These are phyloP conservation scores for Diceros bicornis DNA, from an alignment of 2,797 vertebrate species.

Conservation along the genomic window DNA sequence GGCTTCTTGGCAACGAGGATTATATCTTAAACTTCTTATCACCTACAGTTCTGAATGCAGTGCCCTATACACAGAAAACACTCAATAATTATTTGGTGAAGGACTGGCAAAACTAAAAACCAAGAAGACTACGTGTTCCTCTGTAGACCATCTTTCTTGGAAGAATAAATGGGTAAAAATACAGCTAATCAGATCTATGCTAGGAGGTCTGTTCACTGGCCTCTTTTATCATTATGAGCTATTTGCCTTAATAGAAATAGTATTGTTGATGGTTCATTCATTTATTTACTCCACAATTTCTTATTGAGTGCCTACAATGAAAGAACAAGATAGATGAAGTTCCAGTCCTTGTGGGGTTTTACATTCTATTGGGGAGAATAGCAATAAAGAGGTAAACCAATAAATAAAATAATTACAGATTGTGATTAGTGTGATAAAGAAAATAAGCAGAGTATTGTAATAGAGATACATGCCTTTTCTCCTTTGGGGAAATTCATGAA, in stretches of 20 bases:
- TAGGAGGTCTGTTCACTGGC: not conserved
- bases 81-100: constrained; percentile 7
- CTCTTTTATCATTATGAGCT: constrained; percentile 46
- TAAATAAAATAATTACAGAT: constrained; percentile 39
- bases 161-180: constrained; percentile 52
- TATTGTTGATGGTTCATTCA: not conserved
- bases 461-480: not conserved
- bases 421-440: constrained; percentile 30
- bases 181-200: constrained; percentile 1
- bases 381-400: constrained; percentile 50
- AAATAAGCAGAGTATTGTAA: constrained; percentile 37
- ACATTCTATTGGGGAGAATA: not conserved
- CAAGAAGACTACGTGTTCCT: constrained; percentile 7
- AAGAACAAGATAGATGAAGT: not conserved
- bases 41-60: not conserved
- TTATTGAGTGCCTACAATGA: constrained; percentile 14
- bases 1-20: not conserved
- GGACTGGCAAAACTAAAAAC: constrained; percentile 22
- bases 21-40: constrained; percentile 2
- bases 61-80: not conserved
- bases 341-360: not conserved
- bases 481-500: constrained; percentile 53
- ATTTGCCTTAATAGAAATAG: constrained; percentile 38
- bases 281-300: constrained; percentile 46
- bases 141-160: not conserved